Percentiles rank a stretch among this genome's conserved stretches.
phyloP scores from a whole-genome alignment of 2,888 invertebrate species.

The Thalpophila matura region DNA sequence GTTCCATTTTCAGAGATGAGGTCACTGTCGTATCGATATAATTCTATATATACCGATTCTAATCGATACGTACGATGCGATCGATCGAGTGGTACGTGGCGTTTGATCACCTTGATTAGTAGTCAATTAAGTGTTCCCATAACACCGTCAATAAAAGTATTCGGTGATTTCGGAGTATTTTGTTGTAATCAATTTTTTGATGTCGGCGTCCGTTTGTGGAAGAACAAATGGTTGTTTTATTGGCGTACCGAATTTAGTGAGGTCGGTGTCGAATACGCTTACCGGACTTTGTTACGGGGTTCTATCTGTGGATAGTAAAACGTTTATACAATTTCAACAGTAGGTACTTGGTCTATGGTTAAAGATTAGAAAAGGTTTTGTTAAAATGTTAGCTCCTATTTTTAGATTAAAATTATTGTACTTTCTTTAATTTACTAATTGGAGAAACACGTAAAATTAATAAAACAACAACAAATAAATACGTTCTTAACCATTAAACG shows the following conservation, averaged over 20 bases:
- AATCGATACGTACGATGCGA: conserved; percentile 66
- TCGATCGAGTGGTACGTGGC: conserved; percentile 69
- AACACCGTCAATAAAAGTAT: conserved; percentile 88
- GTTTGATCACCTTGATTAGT: conserved; percentile 79
- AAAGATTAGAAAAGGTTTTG: background rate
- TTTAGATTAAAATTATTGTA: no score
- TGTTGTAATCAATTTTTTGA: conserved; percentile 89
- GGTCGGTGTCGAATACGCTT: conserved; percentile 80
- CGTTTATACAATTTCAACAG: conserved; percentile 27
- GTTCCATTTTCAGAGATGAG: conserved; percentile 63
- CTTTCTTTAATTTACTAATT: no score
- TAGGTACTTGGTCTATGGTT: conserved; percentile 24
- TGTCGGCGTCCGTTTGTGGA: conserved; percentile 87
- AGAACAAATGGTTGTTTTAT: conserved; percentile 86
- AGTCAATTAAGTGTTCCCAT: conserved; percentile 88
- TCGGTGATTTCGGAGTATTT: conserved; percentile 88
- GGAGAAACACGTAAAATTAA: no score
- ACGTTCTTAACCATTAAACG: no score
- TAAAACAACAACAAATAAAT: no score
- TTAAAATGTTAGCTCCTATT: background rate
- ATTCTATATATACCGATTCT: conserved; percentile 69
- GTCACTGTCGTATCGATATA: conserved; percentile 66
- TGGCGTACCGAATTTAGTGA: conserved; percentile 89
- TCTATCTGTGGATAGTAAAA: conserved; percentile 45
- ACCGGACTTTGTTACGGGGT: conserved; percentile 71